phyloP scores from a whole-genome alignment of 2,888 invertebrate species.

The Nemurella pictetii region DNA sequence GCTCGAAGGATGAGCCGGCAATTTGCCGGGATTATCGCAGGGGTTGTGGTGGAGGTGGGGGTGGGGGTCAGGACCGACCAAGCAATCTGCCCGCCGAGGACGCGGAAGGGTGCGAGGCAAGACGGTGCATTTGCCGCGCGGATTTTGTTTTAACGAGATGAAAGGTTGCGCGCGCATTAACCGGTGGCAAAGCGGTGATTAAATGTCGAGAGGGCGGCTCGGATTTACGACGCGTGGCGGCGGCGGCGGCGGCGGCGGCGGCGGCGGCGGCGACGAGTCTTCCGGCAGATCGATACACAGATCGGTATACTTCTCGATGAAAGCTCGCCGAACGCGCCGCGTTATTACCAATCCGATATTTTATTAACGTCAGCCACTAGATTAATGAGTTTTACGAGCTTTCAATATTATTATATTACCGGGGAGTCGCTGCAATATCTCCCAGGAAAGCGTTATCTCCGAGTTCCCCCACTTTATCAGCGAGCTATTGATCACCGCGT shows the following conservation, averaged over 20 bases:
- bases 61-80: not conserved
- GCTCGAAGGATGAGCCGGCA: conserved; percentile 9
- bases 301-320: not conserved
- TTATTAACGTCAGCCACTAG: not conserved
- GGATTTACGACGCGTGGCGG: not conserved
- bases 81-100: not conserved
- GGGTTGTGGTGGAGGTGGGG: not conserved
- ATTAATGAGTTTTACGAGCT: not conserved
- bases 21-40: conserved; percentile 3
- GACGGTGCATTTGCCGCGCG: conserved; percentile 2
- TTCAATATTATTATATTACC: not conserved
- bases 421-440: not conserved
- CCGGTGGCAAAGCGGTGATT: conserved; percentile 18
- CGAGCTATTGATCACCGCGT: not conserved
- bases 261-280: not conserved
- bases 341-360: not conserved
- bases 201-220: not conserved
- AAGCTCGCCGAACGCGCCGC: not conserved
- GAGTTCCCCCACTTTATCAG: not conserved
- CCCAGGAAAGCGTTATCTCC: not conserved
- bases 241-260: not conserved
- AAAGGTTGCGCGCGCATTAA: not conserved
- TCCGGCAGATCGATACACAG: not conserved
- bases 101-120: not conserved
- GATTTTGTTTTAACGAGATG: not conserved